Evolutionary conservation across 2,888 invertebrate genomes (phyloP).

Genomic region (Drosophila mercatorum): DNA sequence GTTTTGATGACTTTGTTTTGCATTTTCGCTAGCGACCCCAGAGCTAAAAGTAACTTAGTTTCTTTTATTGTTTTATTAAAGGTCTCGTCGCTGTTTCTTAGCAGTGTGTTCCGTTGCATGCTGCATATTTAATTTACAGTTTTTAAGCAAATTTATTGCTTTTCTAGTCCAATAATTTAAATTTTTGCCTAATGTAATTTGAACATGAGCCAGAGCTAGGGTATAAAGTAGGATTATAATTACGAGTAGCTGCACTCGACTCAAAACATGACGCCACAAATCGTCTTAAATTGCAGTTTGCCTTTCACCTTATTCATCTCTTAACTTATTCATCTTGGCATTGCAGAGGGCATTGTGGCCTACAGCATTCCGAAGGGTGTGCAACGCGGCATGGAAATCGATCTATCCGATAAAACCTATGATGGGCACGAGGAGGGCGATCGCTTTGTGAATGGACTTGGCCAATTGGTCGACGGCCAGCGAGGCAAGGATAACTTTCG

Average conservation of each 20-base stretch:
- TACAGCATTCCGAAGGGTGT: constrained; percentile 92
- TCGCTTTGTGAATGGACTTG: constrained; percentile 89
- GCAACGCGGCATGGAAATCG: constrained; percentile 89
- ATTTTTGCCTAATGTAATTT: constrained; percentile 25
- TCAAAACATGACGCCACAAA: constrained; percentile 40
- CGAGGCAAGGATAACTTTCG: constrained; percentile 91
- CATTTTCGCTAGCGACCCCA: constrained; percentile 19
- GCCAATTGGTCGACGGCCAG: constrained; percentile 91
- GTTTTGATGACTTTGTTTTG: constrained; percentile 67
- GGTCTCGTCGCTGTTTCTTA: constrained; percentile 10
- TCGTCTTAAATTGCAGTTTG: constrained; percentile 31
- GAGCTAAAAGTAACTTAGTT: constrained; percentile 42
- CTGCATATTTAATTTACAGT: constrained; percentile 42
- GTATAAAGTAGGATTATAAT: constrained; percentile 38
- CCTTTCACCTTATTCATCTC: constrained; percentile 29
- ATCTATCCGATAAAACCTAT: constrained; percentile 91
- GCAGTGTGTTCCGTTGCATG: constrained; percentile 31
- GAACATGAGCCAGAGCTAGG: constrained; percentile 16
- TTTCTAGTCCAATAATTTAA: constrained; percentile 16
- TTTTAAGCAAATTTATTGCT: constrained; percentile 31
- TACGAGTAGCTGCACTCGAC: constrained; percentile 14
- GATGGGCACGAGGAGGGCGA: constrained; percentile 89
- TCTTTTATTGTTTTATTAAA: constrained; percentile 60
- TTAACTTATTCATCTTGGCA: neutral
- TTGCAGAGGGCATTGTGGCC: constrained; percentile 90